Evolutionary conservation across 2,797 vertebrate species (phyloP).

Genomic region (Leuciscus waleckii): DNA sequence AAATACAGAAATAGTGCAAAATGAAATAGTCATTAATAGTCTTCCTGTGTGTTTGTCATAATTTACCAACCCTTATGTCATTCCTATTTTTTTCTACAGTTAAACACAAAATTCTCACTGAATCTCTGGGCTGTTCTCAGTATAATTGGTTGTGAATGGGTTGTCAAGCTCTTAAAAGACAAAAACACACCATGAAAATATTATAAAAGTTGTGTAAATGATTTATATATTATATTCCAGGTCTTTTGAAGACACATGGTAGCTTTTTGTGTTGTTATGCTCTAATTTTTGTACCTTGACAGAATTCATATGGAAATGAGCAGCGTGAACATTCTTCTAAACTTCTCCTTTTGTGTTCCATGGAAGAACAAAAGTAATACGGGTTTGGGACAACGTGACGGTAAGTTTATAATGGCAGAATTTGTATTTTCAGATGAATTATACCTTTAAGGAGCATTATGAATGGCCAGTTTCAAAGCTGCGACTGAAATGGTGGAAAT

Average conservation of each 20-base stretch:
- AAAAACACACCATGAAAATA: background rate
- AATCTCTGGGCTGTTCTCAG: background rate
- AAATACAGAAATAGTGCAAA: background rate
- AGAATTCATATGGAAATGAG: background rate
- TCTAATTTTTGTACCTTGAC: background rate
- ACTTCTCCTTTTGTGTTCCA: background rate
- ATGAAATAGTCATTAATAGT: background rate
- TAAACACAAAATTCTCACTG: background rate
- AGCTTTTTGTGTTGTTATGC: constrained; percentile 1
- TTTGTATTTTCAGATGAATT: background rate
- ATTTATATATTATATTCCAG: background rate
- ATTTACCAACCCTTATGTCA: background rate
- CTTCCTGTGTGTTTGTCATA: background rate
- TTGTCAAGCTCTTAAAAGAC: background rate
- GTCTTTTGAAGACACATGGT: background rate
- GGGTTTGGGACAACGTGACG: background rate
- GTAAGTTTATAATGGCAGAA: constrained; percentile 4
- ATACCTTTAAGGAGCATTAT: constrained; percentile 8
- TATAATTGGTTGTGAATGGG: background rate
- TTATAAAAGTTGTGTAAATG: background rate
- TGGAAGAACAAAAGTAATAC: background rate
- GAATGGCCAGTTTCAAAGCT: constrained; percentile 27
- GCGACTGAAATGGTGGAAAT: constrained; percentile 39
- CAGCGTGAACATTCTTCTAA: background rate
- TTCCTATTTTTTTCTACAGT: background rate